Base-by-base conservation (phyloP, 2,888 invertebrate species). In the Xestia rhomboidea region DNA sequence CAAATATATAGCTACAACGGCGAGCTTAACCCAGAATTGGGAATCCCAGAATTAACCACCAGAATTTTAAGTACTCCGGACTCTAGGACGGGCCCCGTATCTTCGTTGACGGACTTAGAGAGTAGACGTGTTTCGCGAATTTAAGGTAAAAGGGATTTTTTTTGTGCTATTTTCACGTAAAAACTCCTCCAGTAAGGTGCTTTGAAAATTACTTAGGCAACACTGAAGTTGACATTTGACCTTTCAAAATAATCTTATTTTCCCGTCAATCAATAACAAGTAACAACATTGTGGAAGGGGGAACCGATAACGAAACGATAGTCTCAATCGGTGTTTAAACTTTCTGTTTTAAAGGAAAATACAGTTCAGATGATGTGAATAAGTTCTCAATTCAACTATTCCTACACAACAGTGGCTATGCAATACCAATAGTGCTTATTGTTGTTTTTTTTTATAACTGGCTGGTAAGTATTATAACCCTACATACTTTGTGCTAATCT, bases 211-310 rank as follows among this genome's bases (percentile, higher is more conserved):
- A n/a, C 15, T 0, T 15, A 15, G 15, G 79, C 80, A 77, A 70
- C 67, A 77, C 70, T 51, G 13, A 30, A 10, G 13, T 54, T 77
- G 77, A 63, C 34, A 73, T 51, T 63, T 66, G 54, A 71, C 78
- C 46, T 64, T 60, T 77, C 41, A n/a, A 18, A 30, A 15, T 11
- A 24, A n/a, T 27, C 24, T 68, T 82, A 77, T 77, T 82, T 54
- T 34, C 70, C 70, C 70, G 77, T n/a, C 27, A 70, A 80, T 81
- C 80, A 67, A 81, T 81, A 77, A 57, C 24, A 76, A 67, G 82
- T 81, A 77, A 57, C 24, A 76, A 11, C 30, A 15, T 24, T 30
- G 57, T 54, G 70, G 34, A 34, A 62, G 1, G n/a, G 15, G 24
- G 64, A 41, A 80, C 10, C 21, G 7, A n/a, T n/a, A n/a, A n/a